Conservation (phyloP, 2,888 invertebrate species). For the Craniophora ligustri region DNA sequence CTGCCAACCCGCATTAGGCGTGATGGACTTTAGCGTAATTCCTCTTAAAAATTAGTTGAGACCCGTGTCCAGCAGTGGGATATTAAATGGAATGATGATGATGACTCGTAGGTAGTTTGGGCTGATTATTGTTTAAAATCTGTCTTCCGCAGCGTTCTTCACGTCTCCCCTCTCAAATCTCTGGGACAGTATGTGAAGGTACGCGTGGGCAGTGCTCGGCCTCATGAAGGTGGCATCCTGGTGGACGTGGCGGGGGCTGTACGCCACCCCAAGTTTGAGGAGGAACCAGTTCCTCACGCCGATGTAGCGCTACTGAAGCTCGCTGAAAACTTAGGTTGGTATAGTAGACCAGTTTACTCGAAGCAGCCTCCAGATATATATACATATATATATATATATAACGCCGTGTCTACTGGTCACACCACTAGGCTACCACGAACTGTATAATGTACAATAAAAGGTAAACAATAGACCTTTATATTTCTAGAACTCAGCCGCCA, state of each 20-base stretch:
- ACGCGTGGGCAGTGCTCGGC: slow-evolving; percentile 73
- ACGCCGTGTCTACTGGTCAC: too few species aligned
- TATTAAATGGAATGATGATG: too few species aligned
- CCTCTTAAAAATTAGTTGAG: too few species aligned
- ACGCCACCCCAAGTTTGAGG: slow-evolving; percentile 83
- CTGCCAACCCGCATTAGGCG: too few species aligned
- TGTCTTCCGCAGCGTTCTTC: slow-evolving; percentile 71
- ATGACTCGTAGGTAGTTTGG: background rate
- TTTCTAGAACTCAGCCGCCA: slow-evolving; percentile 65
- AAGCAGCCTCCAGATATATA: too few species aligned
- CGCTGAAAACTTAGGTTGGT: slow-evolving; percentile 71
- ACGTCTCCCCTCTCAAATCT: slow-evolving; percentile 77
- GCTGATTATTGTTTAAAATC: background rate
- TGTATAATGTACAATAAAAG: too few species aligned
- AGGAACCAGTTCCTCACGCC: slow-evolving; percentile 84
- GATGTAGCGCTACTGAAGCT: slow-evolving; percentile 81
- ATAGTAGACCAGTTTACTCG: background rate
- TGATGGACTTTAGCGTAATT: too few species aligned
- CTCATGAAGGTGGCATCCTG: slow-evolving; percentile 77
- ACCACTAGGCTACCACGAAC: too few species aligned
- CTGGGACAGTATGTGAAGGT: slow-evolving; percentile 78
- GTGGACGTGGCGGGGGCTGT: slow-evolving; percentile 78
- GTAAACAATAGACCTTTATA: too few species aligned
- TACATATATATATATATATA: too few species aligned
- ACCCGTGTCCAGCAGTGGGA: too few species aligned